Evolutionary conservation across 2,888 invertebrate genomes (phyloP), one percentile per base, ranked within the genome.

Genomic region (Lycaena phlaeas): DNA sequence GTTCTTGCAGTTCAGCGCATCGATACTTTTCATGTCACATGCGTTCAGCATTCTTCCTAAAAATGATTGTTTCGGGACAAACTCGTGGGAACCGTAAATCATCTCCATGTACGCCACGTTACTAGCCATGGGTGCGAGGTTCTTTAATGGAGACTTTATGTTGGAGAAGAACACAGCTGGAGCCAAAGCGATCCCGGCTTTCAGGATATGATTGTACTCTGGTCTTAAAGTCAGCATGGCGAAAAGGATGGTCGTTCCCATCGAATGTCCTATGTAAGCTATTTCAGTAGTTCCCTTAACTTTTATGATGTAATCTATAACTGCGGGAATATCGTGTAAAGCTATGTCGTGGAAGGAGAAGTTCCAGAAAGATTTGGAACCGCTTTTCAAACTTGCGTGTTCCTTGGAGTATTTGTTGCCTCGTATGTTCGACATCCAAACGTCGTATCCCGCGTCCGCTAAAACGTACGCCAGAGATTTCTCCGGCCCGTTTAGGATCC

Each of bases 281-380:
- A 85, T 68, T 48, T 72, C 68, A 1, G 70, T 57, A 11, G 50
- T 38, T n/a, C 69, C 71, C 56, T 79, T 82, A 0, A 60, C 38
- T 6, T 63, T 57, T 12, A 64, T 48, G 9, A 85, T 76, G 43
- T 92, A 90, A 59, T 96, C 90, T 38, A 97, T 87, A 52, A 88
- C 88, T 0, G 94, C 92, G 1, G 97, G 96, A n/a, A 97, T 60
- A 72, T 98, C 98, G 60, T 92, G 88, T 3, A 87, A 52, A 0
- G 93, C 96, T 78, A 96, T 93, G 68, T 98, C 95, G 53, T 97
- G 92, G 90, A 93, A 97, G 49, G 94, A 95, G 46, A 85, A 86
- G 49, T 84, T 77, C 93, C 93, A 93, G 68, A 89, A 94, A 15
- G 86, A 68, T 36, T 87, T 72, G n/a, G 89, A 86, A 18, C 86